Base-by-base conservation (phyloP, 2,888 invertebrate species). In the Petrolisthes cinctipes region DNA sequence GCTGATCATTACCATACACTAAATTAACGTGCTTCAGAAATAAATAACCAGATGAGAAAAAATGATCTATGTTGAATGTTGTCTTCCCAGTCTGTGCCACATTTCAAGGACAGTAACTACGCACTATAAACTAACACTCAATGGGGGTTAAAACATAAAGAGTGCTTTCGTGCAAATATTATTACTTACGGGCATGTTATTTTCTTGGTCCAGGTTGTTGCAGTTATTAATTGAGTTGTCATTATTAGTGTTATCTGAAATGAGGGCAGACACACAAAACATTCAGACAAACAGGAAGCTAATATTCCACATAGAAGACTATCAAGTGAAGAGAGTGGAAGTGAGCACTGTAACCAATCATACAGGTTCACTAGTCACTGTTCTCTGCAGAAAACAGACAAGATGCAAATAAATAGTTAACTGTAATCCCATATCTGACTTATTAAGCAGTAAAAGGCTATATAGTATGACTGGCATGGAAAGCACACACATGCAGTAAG, bases 101-200 rank as follows among this genome's bases (percentile, higher is more conserved):
- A 61, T 4, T 9, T 61, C 66, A 61, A 17, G 17, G 66, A 9
- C 66, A 61, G 85, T 73, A 81, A 71, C 85, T 85, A 85, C 68
- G 20, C 56, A 78, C 83, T 84, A 78, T n/a, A 37, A 5, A 11
- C 51, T 78, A 61, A 78, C 23, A 76, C 53, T 57, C 71, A 80
- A 56, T 20, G 20, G 9, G 80, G n/a, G 57, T 80, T 80, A 57
- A 80, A 80, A 75, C 37, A 23, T 23, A 56, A 83, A 17, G 23
- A 17, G 23, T 68, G 61, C 51, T n/a, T 75, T 54, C 7, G 78
- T 57, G 57, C 9, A 84, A 23, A 54, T 76, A 9, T 53, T 23
- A 71, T 51, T 88, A 88, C 88, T 88, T 88, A 88, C 88, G 85
- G 88, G 82, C 78, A 88, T 71, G 78, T 88, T 88, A 85, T 88